A percentile compares a stretch with the other conserved stretches of the same genome.
Evolutionary conservation across 2,113 vertebrate genomes (phyloP).

Genomic region (Carassius carassius): DNA sequence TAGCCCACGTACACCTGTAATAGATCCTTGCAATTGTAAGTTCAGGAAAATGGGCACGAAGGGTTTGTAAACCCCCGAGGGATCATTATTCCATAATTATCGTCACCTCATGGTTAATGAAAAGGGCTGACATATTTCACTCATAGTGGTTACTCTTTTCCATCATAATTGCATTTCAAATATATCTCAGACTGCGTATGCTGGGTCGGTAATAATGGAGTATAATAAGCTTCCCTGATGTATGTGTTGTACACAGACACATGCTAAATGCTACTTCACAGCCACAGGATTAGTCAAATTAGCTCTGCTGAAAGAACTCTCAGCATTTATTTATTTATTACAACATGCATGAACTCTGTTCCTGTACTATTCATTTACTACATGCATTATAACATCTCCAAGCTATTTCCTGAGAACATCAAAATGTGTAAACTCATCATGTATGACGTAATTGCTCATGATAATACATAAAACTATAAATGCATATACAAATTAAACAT

Average conservation of each 20-base stretch:
- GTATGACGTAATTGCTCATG: neutral
- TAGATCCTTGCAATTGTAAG: neutral
- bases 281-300: neutral
- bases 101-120: neutral
- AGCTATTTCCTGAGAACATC: neutral
- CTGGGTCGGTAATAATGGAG: neutral
- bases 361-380: neutral
- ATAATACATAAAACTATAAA: neutral
- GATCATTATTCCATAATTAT: conserved; percentile 25
- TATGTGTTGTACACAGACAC: neutral
- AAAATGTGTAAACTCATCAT: neutral
- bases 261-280: neutral
- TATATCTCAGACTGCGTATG: conserved; percentile 16
- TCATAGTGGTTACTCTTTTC: neutral
- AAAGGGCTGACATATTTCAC: conserved; percentile 4
- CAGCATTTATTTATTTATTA: neutral
- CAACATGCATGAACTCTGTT: neutral
- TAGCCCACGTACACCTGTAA: neutral
- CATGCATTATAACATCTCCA: neutral
- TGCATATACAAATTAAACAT: neutral
- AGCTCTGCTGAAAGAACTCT: neutral
- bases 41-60: neutral
- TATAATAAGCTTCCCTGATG: conserved; percentile 10
- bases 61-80: conserved; percentile 22
- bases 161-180: conserved; percentile 12